phyloP scores from a whole-genome alignment of 1,140 invertebrate genomes.

The Drosophila bipectinata region DNA sequence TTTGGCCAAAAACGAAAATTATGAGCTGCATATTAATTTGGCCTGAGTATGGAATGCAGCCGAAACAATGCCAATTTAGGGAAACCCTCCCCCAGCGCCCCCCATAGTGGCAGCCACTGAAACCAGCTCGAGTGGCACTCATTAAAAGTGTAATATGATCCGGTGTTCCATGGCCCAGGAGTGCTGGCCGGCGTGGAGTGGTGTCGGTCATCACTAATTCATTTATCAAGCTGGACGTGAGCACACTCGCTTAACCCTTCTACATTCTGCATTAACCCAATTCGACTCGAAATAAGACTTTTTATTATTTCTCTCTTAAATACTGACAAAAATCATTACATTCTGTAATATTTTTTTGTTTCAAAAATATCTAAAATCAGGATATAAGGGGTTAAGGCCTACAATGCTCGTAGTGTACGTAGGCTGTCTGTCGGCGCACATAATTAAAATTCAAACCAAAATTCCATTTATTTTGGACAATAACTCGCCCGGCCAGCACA shows the following conservation, averaged over 20 bases:
- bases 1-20: constrained; percentile 36
- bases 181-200: constrained; percentile 6
- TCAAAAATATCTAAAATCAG: too few species aligned
- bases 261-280: constrained; percentile 38
- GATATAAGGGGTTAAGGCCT: constrained; percentile 18
- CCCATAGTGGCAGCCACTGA: constrained; percentile 30
- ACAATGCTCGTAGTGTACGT: constrained; percentile 24
- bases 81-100: neutral
- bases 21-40: constrained; percentile 58
- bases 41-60: neutral
- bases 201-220: constrained; percentile 68
- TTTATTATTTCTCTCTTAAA: neutral
- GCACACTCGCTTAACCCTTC: constrained; percentile 11
- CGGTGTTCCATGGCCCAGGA: neutral
- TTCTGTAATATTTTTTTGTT: too few species aligned
- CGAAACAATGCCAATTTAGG: constrained; percentile 46
- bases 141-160: constrained; percentile 74
- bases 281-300: neutral
- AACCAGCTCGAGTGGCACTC: constrained; percentile 67
- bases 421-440: constrained; percentile 35
- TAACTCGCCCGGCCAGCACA: constrained; percentile 62
- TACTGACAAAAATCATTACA: neutral
- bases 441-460: constrained; percentile 81
- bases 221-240: constrained; percentile 58
- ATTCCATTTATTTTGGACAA: constrained; percentile 80